phyloP scores from a whole-genome alignment of 2,797 vertebrate genomes.

The Rhinogobio ventralis region DNA sequence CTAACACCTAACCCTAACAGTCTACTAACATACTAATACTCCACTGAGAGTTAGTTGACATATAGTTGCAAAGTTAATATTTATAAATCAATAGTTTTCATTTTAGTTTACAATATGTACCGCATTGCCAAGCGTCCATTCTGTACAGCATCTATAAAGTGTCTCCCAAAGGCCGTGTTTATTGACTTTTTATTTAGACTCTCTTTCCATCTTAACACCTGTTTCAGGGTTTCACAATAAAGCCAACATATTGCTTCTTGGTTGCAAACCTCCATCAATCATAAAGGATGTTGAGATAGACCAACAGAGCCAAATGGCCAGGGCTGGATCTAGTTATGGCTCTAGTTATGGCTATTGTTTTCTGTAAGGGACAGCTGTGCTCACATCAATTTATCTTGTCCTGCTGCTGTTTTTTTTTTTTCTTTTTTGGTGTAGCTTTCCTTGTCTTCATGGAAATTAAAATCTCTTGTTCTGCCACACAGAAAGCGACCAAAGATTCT shows the following conservation, averaged over 20 bases:
- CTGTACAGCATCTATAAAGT: neutral
- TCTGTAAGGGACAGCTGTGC: conserved; percentile 27
- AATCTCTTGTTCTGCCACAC: neutral
- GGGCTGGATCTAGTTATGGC: conserved; percentile 27
- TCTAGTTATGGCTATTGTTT: conserved; percentile 39
- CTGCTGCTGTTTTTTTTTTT: neutral
- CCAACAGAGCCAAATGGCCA: conserved; percentile 18
- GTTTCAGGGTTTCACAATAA: conserved; percentile 52
- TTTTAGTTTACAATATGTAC: neutral
- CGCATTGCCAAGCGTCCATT: neutral
- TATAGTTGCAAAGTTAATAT: neutral
- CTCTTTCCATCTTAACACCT: neutral
- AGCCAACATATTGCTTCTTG: conserved; percentile 54
- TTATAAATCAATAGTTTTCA: neutral
- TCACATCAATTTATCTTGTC: conserved; percentile 40
- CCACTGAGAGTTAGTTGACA: neutral
- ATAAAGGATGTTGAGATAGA: conserved; percentile 31
- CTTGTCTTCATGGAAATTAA: neutral
- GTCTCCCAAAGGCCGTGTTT: neutral
- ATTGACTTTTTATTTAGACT: conserved; percentile 18
- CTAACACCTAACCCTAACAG: neutral
- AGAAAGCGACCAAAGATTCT: neutral
- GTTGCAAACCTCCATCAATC: conserved; percentile 42
- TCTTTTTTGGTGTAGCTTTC: neutral
- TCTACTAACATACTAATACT: neutral